phyloP scores from a whole-genome alignment of 2,113 vertebrate genomes.

The Eira barbara region DNA sequence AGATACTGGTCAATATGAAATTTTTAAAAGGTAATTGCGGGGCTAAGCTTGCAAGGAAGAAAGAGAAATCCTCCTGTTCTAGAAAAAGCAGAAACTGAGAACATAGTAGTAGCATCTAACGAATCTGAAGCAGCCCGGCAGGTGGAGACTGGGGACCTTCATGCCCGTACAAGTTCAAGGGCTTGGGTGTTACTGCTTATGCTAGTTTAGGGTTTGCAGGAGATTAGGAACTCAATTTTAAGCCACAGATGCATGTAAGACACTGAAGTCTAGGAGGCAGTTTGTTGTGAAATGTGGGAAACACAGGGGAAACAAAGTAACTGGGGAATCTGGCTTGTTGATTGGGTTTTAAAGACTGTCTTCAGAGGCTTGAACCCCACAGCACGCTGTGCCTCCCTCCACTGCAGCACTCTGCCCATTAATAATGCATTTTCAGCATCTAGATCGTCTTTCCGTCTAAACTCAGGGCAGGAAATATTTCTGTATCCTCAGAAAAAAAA shows the following conservation, averaged over 20 bases:
- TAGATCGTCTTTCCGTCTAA: not conserved
- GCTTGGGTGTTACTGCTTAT: not conserved
- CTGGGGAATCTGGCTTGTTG: not conserved
- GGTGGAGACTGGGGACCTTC: rapidly evolving
- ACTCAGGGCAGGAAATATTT: not conserved
- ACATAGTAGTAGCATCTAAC: too few species aligned
- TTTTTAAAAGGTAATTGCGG: not conserved
- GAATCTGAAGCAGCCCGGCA: not conserved
- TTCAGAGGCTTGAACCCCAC: too few species aligned
- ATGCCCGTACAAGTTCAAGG: not conserved
- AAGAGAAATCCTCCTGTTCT: not conserved
- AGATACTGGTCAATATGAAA: not conserved
- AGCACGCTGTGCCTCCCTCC: not conserved
- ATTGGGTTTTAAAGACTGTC: not conserved
- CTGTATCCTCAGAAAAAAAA: not conserved
- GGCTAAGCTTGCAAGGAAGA: not conserved
- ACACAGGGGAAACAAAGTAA: not conserved
- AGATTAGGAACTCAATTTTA: not conserved
- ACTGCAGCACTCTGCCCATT: not conserved
- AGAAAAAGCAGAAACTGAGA: not conserved
- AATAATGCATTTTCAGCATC: not conserved
- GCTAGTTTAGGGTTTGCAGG: rapidly evolving
- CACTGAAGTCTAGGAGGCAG: not conserved
- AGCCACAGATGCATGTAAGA: not conserved
- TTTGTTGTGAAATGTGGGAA: not conserved